Evolutionary conservation across 2,797 vertebrate species (phyloP).

Genomic region (Protosalanx chinensis): DNA sequence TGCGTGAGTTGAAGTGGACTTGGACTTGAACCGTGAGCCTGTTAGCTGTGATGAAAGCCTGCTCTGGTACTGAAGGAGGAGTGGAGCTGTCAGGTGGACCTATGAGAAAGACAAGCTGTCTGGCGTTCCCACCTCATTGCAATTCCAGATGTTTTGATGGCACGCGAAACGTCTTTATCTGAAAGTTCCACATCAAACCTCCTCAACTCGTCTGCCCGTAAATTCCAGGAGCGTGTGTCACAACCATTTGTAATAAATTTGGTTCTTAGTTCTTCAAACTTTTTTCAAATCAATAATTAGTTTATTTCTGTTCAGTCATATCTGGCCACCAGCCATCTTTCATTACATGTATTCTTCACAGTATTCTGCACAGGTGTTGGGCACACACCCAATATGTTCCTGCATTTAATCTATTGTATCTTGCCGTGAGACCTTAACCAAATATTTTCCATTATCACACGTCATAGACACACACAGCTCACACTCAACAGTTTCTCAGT

Average conservation of each 20-base stretch:
- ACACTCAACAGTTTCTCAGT: not conserved
- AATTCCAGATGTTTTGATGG: conserved; percentile 39
- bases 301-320: not conserved
- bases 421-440: conserved; percentile 27
- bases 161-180: conserved; percentile 30
- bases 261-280: not conserved
- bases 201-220: not conserved
- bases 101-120: not conserved
- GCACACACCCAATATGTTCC: not conserved
- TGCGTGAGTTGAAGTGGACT: no score
- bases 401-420: not conserved
- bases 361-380: conserved; percentile 32
- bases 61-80: not conserved
- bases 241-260: not conserved
- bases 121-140: conserved; percentile 2
- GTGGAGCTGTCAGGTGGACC: no score
- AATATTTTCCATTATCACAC: conserved; percentile 41
- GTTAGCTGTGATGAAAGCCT: no score
- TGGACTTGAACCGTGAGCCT: no score
- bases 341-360: not conserved
- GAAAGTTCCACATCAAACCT: conserved; percentile 9
- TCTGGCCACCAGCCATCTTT: not conserved
- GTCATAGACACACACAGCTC: not conserved
- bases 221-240: not conserved
- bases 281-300: not conserved